Conservation (phyloP, 2,888 invertebrate genomes). For the Apoderus coryli region DNA sequence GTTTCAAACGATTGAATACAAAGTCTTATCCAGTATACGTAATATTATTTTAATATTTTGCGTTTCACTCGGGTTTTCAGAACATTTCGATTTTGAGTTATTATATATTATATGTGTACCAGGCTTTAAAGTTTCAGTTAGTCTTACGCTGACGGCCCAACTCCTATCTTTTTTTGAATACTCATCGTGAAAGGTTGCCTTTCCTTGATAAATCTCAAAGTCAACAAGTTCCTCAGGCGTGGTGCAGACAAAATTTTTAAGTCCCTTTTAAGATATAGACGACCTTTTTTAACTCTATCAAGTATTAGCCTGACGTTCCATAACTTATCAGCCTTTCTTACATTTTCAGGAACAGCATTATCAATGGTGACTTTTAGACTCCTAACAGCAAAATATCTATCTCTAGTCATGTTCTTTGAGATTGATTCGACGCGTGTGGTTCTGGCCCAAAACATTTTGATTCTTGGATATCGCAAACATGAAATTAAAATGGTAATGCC, state of each 20-base stretch:
- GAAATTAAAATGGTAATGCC: constrained; percentile 14
- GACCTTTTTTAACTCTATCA: constrained; percentile 9
- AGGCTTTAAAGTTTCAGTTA: too few species aligned
- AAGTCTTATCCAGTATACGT: too few species aligned
- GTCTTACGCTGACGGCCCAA: constrained; percentile 20
- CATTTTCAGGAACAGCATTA: constrained; percentile 11
- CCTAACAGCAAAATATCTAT: constrained; percentile 12
- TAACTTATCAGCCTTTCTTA: constrained; percentile 8
- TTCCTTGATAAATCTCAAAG: constrained; percentile 22
- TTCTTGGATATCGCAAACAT: constrained; percentile 12
- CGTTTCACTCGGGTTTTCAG: too few species aligned
- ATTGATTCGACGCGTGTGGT: constrained; percentile 11
- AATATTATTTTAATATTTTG: too few species aligned
- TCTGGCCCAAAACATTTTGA: constrained; percentile 15
- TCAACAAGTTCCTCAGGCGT: constrained; percentile 20
- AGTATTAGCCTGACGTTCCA: constrained; percentile 11
- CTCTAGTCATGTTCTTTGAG: constrained; percentile 10
- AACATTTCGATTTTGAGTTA: too few species aligned
- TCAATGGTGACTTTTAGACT: constrained; percentile 15
- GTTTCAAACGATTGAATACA: too few species aligned
- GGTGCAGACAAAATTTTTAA: constrained; percentile 24
- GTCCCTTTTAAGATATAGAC: constrained; percentile 13
- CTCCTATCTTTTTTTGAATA: constrained; percentile 12
- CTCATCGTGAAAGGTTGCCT: constrained; percentile 15
- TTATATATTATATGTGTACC: too few species aligned